Evolutionary conservation across 2,888 invertebrate genomes (phyloP).

Genomic region (Machimus rusticus): DNA sequence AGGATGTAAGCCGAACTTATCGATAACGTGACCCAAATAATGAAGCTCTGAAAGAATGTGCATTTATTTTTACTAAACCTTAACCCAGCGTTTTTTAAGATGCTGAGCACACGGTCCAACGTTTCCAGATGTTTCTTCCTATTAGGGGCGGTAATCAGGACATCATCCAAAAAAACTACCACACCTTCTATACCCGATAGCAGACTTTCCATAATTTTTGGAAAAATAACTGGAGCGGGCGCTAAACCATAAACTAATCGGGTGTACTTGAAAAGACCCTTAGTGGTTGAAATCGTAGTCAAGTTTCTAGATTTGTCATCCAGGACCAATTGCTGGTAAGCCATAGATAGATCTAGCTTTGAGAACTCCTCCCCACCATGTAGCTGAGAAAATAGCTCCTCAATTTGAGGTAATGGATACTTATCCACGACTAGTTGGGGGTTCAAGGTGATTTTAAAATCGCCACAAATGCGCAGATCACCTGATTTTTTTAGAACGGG

Average conservation of each 20-base stretch:
- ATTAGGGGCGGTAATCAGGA: not conserved
- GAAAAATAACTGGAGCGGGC: conserved; percentile 56
- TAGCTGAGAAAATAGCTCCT: conserved; percentile 32
- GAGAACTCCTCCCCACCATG: conserved; percentile 53
- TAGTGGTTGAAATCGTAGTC: conserved; percentile 52
- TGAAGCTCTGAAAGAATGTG: no score
- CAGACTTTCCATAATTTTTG: conserved; percentile 28
- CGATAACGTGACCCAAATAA: no score
- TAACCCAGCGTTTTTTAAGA: no score
- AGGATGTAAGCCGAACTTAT: no score
- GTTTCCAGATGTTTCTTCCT: no score
- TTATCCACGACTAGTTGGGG: not conserved
- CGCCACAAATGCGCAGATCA: conserved; percentile 37
- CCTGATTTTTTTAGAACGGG: conserved; percentile 42
- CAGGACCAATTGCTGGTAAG: conserved; percentile 54
- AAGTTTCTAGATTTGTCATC: conserved; percentile 51
- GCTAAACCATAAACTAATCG: conserved; percentile 54
- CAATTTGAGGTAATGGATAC: conserved; percentile 14
- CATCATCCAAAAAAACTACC: not conserved
- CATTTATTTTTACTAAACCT: no score
- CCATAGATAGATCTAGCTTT: conserved; percentile 55
- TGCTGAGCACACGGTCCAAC: no score
- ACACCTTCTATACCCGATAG: not conserved
- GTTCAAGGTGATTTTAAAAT: conserved; percentile 35
- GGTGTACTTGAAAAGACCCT: conserved; percentile 36